These are phyloP conservation scores for Helarctos malayanus DNA, from an alignment of 2,797 vertebrate genomes.

Conservation along the genomic window DNA sequence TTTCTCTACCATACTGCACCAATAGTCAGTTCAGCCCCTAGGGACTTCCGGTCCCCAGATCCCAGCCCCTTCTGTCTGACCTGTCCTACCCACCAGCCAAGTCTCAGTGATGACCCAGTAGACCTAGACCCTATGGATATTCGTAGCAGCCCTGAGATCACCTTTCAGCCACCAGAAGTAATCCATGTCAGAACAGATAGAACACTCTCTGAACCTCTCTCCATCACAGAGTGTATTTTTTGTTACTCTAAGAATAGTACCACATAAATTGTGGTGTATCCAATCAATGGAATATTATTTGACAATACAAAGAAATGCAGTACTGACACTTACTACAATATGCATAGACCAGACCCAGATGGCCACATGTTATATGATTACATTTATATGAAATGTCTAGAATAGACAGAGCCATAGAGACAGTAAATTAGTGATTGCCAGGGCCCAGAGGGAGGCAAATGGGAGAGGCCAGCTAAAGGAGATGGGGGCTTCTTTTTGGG, in stretches of 20 bases:
- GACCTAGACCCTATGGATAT: background rate
- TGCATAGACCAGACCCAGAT: background rate
- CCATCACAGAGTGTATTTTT: background rate
- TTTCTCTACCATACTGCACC: background rate
- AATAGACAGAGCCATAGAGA: background rate
- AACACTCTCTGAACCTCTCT: background rate
- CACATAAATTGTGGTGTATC: background rate
- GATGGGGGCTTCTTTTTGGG: background rate
- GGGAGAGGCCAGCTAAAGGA: background rate
- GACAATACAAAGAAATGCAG: background rate
- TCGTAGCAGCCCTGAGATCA: background rate
- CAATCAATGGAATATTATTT: background rate
- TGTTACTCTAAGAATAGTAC: background rate
- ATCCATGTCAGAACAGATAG: background rate
- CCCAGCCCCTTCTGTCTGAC: background rate
- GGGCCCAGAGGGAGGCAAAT: background rate
- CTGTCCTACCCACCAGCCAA: background rate
- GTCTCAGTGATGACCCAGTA: background rate
- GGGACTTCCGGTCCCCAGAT: background rate
- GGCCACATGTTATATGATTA: background rate
- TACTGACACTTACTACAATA: background rate
- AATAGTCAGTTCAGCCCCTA: background rate
- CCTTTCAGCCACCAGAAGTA: background rate
- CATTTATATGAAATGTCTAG: background rate
- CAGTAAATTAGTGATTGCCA: background rate